phyloP scores from a whole-genome alignment of 2,888 invertebrate genomes.

The Ischnura elegans region DNA sequence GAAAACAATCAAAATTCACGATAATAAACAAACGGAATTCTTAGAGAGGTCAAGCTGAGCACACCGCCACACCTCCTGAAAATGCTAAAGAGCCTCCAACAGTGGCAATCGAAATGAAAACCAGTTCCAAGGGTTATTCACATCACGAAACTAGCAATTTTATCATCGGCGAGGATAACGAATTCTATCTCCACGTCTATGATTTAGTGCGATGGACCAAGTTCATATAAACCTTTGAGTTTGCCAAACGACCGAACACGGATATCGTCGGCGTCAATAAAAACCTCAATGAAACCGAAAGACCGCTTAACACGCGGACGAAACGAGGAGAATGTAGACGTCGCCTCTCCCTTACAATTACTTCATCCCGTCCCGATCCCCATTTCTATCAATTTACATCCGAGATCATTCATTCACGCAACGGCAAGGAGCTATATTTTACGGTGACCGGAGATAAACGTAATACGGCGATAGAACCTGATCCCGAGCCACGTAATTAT shows the following conservation, averaged over 20 bases:
- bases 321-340: not conserved
- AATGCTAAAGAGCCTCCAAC: too few species aligned
- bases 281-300: not conserved
- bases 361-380: not conserved
- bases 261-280: not conserved
- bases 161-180: too few species aligned
- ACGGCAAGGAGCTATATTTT: not conserved
- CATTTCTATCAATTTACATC: slow-evolving; percentile 2
- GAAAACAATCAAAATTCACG: too few species aligned
- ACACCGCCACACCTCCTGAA: too few species aligned
- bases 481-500: not conserved
- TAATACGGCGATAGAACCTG: not conserved
- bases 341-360: not conserved
- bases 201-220: too few species aligned
- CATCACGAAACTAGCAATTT: too few species aligned
- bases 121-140: too few species aligned
- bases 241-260: not conserved
- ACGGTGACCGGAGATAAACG: not conserved
- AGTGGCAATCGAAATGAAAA: too few species aligned
- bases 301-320: not conserved
- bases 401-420: not conserved
- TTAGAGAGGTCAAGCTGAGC: too few species aligned
- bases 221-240: not conserved
- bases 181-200: too few species aligned
- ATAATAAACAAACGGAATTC: too few species aligned